These are phyloP conservation scores for Notothenia rossii DNA, from an alignment of 2,113 vertebrate species.

Conservation along the genomic window DNA sequence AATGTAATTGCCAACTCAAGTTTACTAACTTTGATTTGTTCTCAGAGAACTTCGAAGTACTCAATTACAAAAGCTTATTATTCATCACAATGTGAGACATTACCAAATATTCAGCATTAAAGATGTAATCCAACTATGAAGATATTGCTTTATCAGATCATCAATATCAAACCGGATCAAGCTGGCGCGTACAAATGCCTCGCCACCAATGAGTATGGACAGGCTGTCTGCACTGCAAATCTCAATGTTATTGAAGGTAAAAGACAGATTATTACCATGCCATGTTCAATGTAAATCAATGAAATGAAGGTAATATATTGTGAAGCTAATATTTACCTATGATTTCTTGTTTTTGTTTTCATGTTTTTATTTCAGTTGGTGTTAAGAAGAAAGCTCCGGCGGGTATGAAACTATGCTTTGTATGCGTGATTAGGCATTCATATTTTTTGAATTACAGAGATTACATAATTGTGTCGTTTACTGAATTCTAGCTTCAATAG, in stretches of 20 bases:
- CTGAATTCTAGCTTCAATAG: no score
- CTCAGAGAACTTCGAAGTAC: neutral
- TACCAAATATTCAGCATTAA: neutral
- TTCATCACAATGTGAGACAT: neutral
- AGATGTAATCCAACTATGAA: neutral
- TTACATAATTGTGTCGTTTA: neutral
- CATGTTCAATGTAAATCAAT: neutral
- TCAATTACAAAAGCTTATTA: neutral
- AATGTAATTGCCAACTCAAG: no score
- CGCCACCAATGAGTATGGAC: conserved; percentile 88
- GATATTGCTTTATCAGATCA: conserved; percentile 80
- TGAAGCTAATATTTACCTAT: neutral
- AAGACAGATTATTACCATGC: neutral
- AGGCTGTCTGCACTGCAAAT: conserved; percentile 82
- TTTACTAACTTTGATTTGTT: neutral
- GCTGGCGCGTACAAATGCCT: conserved; percentile 88
- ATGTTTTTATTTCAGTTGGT: conserved; percentile 76
- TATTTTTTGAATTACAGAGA: neutral
- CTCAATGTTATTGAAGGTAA: conserved; percentile 89
- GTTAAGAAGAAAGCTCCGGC: conserved; percentile 81
- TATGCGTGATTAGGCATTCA: neutral
- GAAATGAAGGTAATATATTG: neutral
- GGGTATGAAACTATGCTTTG: conserved; percentile 40
- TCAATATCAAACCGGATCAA: conserved; percentile 76
- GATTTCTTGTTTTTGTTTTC: neutral